Conservation (phyloP, 2,888 invertebrate genomes). For the Prosopocoilus inquinatus region DNA sequence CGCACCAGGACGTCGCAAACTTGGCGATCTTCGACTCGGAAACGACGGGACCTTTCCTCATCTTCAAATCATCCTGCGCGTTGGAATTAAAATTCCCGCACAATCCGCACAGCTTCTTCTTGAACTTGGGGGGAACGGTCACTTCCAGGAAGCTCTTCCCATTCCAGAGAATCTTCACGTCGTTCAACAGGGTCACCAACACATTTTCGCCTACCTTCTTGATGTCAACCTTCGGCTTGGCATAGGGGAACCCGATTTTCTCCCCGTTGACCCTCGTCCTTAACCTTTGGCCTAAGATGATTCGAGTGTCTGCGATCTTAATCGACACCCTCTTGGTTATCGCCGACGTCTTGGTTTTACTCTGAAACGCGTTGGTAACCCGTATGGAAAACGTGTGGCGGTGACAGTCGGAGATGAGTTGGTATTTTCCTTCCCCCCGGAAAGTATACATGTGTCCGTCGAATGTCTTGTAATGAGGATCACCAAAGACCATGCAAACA, state of each 20-base stretch:
- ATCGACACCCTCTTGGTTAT: constrained; percentile 88
- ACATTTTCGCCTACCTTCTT: constrained; percentile 65
- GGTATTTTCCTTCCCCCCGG: constrained; percentile 91
- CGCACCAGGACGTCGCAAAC: constrained; percentile 89
- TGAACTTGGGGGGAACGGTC: constrained; percentile 72
- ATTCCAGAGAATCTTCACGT: constrained; percentile 87
- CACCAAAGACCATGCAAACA: constrained; percentile 91
- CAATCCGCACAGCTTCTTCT: constrained; percentile 79
- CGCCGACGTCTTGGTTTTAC: constrained; percentile 76
- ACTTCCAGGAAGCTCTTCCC: constrained; percentile 89
- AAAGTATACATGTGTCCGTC: constrained; percentile 93
- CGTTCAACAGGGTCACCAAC: constrained; percentile 65
- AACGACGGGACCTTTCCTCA: constrained; percentile 65
- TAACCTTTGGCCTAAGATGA: constrained; percentile 83
- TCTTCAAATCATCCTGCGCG: constrained; percentile 77
- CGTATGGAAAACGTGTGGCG: constrained; percentile 80
- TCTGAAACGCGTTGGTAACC: constrained; percentile 76
- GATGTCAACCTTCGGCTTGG: constrained; percentile 60
- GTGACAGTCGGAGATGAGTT: constrained; percentile 81
- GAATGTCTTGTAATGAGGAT: constrained; percentile 93
- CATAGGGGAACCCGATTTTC: constrained; percentile 69
- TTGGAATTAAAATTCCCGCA: constrained; percentile 94
- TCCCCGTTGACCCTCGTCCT: constrained; percentile 84
- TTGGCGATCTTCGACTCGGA: constrained; percentile 62
- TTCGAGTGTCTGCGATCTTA: constrained; percentile 70